Evolutionary conservation across 2,113 vertebrate genomes (phyloP).

Genomic region (Murina feae): DNA sequence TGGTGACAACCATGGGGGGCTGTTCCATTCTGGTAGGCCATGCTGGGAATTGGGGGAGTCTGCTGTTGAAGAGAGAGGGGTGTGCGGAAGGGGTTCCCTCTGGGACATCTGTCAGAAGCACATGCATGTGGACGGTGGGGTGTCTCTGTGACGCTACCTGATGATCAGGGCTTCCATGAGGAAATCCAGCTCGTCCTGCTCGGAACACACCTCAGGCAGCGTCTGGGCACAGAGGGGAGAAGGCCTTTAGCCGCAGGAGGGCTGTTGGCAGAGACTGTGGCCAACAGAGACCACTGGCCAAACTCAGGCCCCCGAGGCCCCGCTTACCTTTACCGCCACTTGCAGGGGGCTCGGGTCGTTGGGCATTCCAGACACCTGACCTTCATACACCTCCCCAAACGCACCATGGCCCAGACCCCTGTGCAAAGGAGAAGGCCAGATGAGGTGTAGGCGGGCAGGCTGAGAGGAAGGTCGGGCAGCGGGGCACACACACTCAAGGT

Average conservation of each 20-base stretch:
- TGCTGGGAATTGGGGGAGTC: not conserved
- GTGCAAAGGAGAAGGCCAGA: conserved; percentile 74
- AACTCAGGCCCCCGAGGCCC: not conserved
- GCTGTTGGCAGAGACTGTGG: not conserved
- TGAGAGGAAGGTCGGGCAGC: rapidly evolving
- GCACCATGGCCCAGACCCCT: conserved; percentile 98
- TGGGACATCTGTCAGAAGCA: not conserved
- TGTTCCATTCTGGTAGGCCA: not conserved
- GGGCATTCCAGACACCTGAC: conserved; percentile 92
- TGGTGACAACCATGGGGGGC: not conserved
- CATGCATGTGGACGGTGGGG: not conserved
- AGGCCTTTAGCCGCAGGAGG: not conserved
- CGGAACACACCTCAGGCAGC: conserved; percentile 96
- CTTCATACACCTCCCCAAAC: conserved; percentile 98
- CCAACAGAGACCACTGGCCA: not conserved
- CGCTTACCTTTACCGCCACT: conserved; percentile 96
- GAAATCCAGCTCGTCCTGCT: conserved; percentile 98
- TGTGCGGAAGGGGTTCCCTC: not conserved
- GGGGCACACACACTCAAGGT: rapidly evolving
- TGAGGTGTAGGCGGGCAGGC: not conserved
- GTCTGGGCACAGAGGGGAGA: conserved; percentile 83
- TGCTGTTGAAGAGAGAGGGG: not conserved
- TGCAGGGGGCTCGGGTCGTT: conserved; percentile 94
- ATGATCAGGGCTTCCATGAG: conserved; percentile 99
- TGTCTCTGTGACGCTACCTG: conserved; percentile 83